Conservation (phyloP, 2,888 invertebrate genomes). For the Nycteola revayana region DNA sequence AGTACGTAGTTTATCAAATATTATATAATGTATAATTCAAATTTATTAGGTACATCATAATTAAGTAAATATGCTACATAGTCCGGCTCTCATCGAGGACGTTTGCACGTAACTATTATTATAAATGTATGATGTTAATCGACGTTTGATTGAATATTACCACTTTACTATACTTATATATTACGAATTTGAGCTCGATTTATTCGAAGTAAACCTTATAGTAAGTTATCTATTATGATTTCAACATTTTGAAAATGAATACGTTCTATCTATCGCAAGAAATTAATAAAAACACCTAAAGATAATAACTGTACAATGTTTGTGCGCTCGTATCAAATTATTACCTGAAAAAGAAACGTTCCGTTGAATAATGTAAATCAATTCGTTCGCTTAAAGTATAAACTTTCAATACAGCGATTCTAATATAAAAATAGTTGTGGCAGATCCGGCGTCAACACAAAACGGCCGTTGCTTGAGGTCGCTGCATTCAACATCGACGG, state of each 20-base stretch:
- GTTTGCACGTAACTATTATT: constrained; percentile 66
- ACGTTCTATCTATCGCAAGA: constrained; percentile 53
- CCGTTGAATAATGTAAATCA: constrained; percentile 57
- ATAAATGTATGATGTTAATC: constrained; percentile 56
- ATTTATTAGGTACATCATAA: constrained; percentile 56
- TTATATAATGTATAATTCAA: constrained; percentile 69
- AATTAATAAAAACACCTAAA: constrained; percentile 57
- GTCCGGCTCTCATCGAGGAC: constrained; percentile 73
- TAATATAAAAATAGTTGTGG: constrained; percentile 76
- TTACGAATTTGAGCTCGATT: constrained; percentile 79
- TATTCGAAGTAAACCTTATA: constrained; percentile 74
- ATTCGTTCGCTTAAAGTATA: constrained; percentile 57
- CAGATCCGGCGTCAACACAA: constrained; percentile 62
- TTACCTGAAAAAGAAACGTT: constrained; percentile 58
- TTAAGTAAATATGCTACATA: constrained; percentile 61
- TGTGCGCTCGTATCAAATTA: constrained; percentile 78
- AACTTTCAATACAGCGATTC: constrained; percentile 57
- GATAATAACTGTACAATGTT: constrained; percentile 70
- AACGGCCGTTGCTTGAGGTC: constrained; percentile 53
- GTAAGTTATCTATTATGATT: constrained; percentile 44
- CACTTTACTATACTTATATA: constrained; percentile 68
- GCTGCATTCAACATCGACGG: constrained; percentile 65
- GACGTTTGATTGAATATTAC: constrained; percentile 57
- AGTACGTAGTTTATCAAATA: constrained; percentile 78
- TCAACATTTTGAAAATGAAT: constrained; percentile 45